Percentiles rank a stretch among this genome's conserved stretches.
Evolutionary conservation across 2,888 invertebrate species (phyloP).

Genomic region (Halictus quadricinctus): DNA sequence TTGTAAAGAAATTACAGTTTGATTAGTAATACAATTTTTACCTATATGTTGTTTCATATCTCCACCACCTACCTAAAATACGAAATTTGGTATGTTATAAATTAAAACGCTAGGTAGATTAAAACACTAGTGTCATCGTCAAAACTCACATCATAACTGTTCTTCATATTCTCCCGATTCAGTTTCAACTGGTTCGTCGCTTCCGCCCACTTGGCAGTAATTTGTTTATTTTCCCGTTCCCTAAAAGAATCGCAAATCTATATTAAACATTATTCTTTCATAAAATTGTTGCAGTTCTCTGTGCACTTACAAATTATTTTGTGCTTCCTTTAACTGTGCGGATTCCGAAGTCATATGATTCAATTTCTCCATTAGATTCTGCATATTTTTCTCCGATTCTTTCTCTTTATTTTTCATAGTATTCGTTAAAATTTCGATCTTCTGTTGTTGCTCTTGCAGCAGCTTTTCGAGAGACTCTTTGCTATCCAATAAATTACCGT

Average conservation of each 20-base stretch:
- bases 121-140: neutral
- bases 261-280: neutral
- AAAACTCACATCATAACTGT: constrained; percentile 72
- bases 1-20: neutral
- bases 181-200: constrained; percentile 72
- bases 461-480: constrained; percentile 84
- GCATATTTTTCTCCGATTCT: constrained; percentile 70
- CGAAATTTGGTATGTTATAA: constrained; percentile 42
- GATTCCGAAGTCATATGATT: constrained; percentile 69
- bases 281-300: neutral
- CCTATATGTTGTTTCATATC: constrained; percentile 71
- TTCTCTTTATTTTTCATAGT: constrained; percentile 71
- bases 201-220: constrained; percentile 71
- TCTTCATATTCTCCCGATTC: constrained; percentile 75
- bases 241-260: constrained; percentile 62
- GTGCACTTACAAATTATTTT: constrained; percentile 72
- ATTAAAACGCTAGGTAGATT: neutral
- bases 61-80: constrained; percentile 64
- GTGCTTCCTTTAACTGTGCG: constrained; percentile 70
- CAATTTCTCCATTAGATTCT: constrained; percentile 74
- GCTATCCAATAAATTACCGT: constrained; percentile 73
- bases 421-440: constrained; percentile 66
- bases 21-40: constrained; percentile 39
- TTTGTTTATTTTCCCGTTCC: constrained; percentile 76
- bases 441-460: constrained; percentile 80